Evolutionary conservation across 35 echinoderm and acorn worm species (phyloP).

Genomic region (Heliocidaris tuberculata): DNA sequence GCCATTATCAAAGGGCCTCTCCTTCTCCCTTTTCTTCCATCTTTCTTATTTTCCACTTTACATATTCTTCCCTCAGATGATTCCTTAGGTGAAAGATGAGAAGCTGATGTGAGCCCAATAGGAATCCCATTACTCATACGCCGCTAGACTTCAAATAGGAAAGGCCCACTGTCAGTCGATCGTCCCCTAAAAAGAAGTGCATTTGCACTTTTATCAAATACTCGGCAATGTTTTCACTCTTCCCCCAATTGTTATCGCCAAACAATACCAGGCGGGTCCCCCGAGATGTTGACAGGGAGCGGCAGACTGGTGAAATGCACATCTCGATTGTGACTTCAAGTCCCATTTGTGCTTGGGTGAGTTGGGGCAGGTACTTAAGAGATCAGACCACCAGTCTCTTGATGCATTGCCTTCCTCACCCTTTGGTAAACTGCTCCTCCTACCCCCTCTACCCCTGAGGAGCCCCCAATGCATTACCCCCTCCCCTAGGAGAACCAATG

Average conservation of each 20-base stretch:
- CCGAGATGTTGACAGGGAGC: neutral
- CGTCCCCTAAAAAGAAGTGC: neutral
- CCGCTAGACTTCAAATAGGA: slow-evolving; percentile 53
- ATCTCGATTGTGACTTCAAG: neutral
- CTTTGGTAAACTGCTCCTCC: neutral
- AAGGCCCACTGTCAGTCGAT: neutral
- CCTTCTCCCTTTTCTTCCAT: slow-evolving; percentile 18
- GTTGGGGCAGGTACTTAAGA: neutral
- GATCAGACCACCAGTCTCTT: neutral
- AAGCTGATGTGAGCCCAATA: slow-evolving; percentile 18
- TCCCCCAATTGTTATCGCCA: slow-evolving; percentile 15
- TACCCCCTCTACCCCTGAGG: neutral
- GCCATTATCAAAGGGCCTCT: neutral
- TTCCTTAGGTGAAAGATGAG: slow-evolving; percentile 42
- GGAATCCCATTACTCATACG: slow-evolving; percentile 70
- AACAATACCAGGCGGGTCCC: slow-evolving; percentile 44
- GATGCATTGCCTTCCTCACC: neutral
- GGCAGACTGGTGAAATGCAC: slow-evolving; percentile 18
- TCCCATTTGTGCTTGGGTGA: neutral
- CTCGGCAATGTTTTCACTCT: slow-evolving; percentile 41
- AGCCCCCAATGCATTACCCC: neutral
- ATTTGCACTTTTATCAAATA: slow-evolving; percentile 45
- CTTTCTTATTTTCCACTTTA: slow-evolving; percentile 25
- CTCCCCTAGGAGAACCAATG: neutral
- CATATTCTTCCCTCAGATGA: neutral